Conservation (phyloP, 2,888 invertebrate genomes). For the Hypselothyrea guttata region DNA sequence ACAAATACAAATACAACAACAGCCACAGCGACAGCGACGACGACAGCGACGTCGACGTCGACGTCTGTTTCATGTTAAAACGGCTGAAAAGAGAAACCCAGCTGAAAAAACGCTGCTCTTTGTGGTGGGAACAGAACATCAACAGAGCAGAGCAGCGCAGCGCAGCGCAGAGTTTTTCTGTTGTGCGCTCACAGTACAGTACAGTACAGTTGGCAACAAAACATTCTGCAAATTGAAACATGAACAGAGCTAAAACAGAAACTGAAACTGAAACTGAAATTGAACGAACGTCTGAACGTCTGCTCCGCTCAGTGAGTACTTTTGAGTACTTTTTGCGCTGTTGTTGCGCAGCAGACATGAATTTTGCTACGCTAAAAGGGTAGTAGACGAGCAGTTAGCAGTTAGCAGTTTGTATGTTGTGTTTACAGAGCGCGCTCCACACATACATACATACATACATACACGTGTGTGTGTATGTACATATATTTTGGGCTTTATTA, state of each 20-base stretch:
- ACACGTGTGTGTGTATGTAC: neutral
- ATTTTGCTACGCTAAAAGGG: slow-evolving; percentile 47
- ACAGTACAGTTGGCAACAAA: slow-evolving; percentile 80
- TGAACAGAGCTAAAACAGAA: slow-evolving; percentile 41
- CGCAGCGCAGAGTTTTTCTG: slow-evolving; percentile 40
- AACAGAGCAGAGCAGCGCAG: slow-evolving; percentile 34
- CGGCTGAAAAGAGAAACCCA: slow-evolving; percentile 43
- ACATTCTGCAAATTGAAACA: slow-evolving; percentile 66
- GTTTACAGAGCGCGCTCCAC: no score
- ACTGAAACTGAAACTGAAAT: slow-evolving; percentile 25
- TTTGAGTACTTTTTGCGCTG: slow-evolving; percentile 39
- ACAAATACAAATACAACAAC: no score
- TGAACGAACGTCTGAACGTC: slow-evolving; percentile 2
- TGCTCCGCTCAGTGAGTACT: neutral
- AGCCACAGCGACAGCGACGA: slow-evolving; percentile 14
- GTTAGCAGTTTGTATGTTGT: slow-evolving; percentile 20
- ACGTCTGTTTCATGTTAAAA: slow-evolving; percentile 46
- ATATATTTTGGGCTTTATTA: slow-evolving; percentile 26
- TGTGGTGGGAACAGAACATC: slow-evolving; percentile 57
- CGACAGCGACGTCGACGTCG: slow-evolving; percentile 25
- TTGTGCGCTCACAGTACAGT: slow-evolving; percentile 18
- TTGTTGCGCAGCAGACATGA: slow-evolving; percentile 15
- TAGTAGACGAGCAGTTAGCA: slow-evolving; percentile 35
- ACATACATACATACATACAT: slow-evolving; percentile 1
- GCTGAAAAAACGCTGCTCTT: slow-evolving; percentile 41